Conservation (phyloP, 2,113 vertebrate species). For the Lepus timidus region DNA sequence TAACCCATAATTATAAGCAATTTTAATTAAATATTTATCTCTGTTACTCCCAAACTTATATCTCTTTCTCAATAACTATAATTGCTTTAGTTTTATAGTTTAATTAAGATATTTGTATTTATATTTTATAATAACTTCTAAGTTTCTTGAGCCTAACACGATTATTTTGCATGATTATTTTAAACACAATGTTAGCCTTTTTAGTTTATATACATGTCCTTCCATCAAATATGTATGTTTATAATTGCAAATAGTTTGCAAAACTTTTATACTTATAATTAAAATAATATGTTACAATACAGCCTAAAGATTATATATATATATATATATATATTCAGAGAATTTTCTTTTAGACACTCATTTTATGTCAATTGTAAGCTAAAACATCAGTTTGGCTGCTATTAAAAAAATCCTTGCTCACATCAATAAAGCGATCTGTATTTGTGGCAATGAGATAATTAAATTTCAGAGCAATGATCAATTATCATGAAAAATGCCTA, state of each 20-base stretch:
- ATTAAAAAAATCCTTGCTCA: background rate
- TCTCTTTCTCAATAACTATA: background rate
- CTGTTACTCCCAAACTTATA: background rate
- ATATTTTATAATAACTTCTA: background rate
- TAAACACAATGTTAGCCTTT: background rate
- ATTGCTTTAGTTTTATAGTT: background rate
- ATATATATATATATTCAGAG: background rate
- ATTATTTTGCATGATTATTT: conserved; percentile 7
- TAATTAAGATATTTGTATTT: background rate
- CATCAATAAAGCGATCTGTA: background rate
- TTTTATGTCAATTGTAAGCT: conserved; percentile 10
- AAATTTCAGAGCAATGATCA: background rate
- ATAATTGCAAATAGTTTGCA: background rate
- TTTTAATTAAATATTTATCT: background rate
- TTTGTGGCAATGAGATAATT: background rate
- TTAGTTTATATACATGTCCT: background rate
- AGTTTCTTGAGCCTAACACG: background rate
- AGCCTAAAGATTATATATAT: background rate
- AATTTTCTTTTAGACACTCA: background rate
- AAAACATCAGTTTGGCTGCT: background rate
- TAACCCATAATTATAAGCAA: background rate
- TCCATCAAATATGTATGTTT: background rate
- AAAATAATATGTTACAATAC: background rate
- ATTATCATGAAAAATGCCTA: background rate
- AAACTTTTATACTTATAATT: background rate